These are phyloP conservation scores for Vespertilio murinus DNA, from an alignment of 2,797 vertebrate genomes.

Conservation along the genomic window DNA sequence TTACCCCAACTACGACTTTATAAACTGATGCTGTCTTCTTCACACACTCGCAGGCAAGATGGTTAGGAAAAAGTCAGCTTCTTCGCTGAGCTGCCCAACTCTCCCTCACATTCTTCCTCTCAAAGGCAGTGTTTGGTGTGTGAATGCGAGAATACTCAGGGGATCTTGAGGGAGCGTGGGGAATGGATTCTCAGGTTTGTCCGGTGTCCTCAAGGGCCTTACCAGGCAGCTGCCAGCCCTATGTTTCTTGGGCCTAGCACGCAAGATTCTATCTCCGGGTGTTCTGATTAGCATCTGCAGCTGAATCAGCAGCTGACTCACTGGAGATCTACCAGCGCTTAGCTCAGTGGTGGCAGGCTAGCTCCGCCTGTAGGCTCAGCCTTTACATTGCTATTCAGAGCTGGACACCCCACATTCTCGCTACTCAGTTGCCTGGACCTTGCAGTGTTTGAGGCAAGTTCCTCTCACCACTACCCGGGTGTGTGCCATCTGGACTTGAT, in stretches of 20 bases:
- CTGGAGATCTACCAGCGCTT: background rate
- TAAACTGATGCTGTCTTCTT: background rate
- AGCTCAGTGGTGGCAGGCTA: background rate
- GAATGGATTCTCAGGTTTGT: background rate
- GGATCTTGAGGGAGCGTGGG: background rate
- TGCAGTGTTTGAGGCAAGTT: background rate
- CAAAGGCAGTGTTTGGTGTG: background rate
- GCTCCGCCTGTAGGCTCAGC: background rate
- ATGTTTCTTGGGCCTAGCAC: background rate
- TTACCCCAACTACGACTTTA: background rate
- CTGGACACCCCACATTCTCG: background rate
- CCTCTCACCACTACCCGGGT: background rate
- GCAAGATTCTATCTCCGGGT: background rate
- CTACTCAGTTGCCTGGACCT: background rate
- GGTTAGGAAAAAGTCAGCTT: background rate
- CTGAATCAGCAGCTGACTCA: background rate
- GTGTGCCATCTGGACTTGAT: too few species aligned
- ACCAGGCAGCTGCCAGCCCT: rapidly evolving
- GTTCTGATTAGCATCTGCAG: background rate
- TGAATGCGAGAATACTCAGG: background rate
- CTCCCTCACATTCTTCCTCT: background rate
- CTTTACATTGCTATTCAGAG: background rate
- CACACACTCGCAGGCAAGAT: background rate
- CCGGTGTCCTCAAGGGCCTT: background rate
- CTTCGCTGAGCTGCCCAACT: background rate